Evolutionary conservation across 2,113 vertebrate species (phyloP), one percentile per base, ranked within the genome.

Genomic region (Atlantisia rogersi): DNA sequence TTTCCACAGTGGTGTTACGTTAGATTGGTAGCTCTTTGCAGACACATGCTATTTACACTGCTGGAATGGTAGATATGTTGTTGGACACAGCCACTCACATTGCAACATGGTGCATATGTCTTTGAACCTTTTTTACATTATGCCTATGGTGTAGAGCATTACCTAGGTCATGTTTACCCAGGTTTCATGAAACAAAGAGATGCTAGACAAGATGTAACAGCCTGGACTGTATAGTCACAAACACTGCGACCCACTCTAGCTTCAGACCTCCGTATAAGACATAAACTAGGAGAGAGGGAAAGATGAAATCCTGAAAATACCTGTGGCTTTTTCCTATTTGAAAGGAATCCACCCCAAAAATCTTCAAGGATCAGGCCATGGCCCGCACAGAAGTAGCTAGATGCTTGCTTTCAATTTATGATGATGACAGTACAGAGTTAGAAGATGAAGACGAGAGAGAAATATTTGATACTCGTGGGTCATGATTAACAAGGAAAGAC

Each of bases 401-500:
- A 48, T 75, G 17, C 16, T 81, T 2, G 0, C 13, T 68, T 59
- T 76, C 86, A 88, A 91, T 69, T 91, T 79, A 52, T 39, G 28
- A 44, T 76, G 21, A 13, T 65, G 48, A 50, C 37, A 53, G 42
- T 46, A 40, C 18, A 64, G 65, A 68, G 22, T 60, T 75, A 39
- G 31, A 79, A 60, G 53, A 79, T 42, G 62, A 86, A 75, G 82
- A 74, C 1, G 3, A 62, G 68, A 80, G 60, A 84, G 77, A 95
- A 94, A 82, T 93, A 84, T 86, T 93, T 93, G 64, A 48, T 88
- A 90, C 90, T 65, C 69, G 53, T 75, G n/a, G 77, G 65, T 91
- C 77, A 82, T 79, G 58, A 92, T 95, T 95, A 94, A 93, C 77
- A 91, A 69, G 74, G 24, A 76, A 86, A 92, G 62, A 73, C 11